Conservation (phyloP, 2,113 vertebrate species). For the Bubo bubo region DNA sequence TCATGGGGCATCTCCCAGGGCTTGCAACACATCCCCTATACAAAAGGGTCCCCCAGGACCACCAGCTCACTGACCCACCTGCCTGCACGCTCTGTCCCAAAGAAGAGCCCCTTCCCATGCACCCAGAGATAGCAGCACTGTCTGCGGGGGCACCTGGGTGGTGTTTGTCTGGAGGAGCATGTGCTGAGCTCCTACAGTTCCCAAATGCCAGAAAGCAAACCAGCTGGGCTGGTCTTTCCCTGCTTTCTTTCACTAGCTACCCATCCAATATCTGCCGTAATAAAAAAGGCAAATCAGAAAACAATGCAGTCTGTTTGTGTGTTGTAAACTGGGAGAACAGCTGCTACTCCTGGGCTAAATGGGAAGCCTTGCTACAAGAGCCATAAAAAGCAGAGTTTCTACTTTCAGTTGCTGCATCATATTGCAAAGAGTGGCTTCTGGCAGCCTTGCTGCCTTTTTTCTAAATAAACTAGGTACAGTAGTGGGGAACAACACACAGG, state of each 20-base stretch:
- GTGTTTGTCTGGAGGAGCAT: not conserved
- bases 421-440: not conserved
- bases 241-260: not conserved
- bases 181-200: not conserved
- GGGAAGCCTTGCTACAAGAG: not conserved
- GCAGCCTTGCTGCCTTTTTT: not conserved
- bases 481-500: not conserved
- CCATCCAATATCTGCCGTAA: slow-evolving; percentile 2
- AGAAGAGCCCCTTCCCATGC: not conserved
- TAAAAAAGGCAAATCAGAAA: slow-evolving; percentile 50
- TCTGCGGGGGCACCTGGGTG: fast-evolving
- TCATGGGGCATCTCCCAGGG: not conserved
- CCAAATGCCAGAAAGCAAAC: not conserved
- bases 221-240: not conserved
- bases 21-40: fast-evolving
- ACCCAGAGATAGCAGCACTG: fast-evolving
- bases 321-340: slow-evolving; percentile 29
- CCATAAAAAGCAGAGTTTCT: not conserved
- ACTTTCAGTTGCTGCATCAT: not conserved
- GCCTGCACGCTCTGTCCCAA: fast-evolving
- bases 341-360: slow-evolving; percentile 9
- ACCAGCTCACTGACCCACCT: fast-evolving
- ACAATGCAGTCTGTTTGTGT: not conserved
- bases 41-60: fast-evolving
- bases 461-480: not conserved